Evolutionary conservation across 2,113 vertebrate genomes (phyloP).

Genomic region (Mystacornis crossleyi): DNA sequence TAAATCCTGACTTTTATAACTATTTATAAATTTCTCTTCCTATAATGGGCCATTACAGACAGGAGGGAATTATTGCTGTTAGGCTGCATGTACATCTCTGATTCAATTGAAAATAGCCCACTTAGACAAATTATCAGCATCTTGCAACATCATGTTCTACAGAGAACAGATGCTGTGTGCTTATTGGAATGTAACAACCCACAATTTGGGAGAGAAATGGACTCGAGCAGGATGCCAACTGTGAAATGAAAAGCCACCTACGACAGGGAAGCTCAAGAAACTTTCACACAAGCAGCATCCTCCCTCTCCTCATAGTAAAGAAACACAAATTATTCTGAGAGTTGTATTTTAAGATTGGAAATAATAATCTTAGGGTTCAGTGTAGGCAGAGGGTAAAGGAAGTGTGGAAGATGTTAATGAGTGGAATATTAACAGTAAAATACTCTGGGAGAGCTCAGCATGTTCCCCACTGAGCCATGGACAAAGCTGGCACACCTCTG

Average conservation of each 20-base stretch:
- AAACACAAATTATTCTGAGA: background rate
- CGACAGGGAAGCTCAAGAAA: background rate
- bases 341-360: background rate
- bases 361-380: background rate
- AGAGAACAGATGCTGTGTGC: slow-evolving; percentile 16
- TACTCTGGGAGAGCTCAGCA: background rate
- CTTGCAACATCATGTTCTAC: background rate
- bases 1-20: slow-evolving; percentile 25
- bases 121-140: background rate
- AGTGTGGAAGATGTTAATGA: background rate
- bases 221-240: background rate
- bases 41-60: background rate
- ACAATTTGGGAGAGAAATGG: background rate
- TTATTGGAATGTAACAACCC: background rate
- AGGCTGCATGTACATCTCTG: background rate
- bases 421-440: background rate
- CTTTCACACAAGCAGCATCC: background rate
- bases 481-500: background rate
- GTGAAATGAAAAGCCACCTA: slow-evolving; percentile 11
- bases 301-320: background rate
- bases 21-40: slow-evolving; percentile 14
- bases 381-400: background rate
- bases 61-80: background rate
- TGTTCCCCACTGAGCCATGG: background rate
- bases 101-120: background rate